Base-by-base conservation (phyloP, 1,140 invertebrate species). In the Drosophila parvula region DNA sequence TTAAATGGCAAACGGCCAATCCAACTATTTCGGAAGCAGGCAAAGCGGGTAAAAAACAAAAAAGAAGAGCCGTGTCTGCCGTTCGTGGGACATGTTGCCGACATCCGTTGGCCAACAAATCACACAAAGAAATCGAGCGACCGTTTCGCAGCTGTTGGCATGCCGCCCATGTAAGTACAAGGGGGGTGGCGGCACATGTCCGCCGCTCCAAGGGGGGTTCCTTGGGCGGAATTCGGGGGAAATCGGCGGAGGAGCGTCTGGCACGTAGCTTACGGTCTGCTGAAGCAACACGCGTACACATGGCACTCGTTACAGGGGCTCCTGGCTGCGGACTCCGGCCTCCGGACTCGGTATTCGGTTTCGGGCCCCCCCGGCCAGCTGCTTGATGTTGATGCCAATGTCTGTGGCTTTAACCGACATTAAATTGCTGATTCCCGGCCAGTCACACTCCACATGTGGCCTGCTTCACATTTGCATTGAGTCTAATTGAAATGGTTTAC, bases 61-160 rank as follows among this genome's bases (percentile, higher is more conserved):
- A 18, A 36, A 12, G 22, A 12, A 51, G 22, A 43, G 16, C 78
- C 69, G 58, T 86, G 82, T 82, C 79, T 62, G 71, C 67, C 51
- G 58, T 64, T 79, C 59, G 71, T 64, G 74, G 69, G 65, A 79
- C 82, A 81, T 81, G 81, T 78, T 55, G 63, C 71, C 57, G 75
- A 82, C 79, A 86, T 86, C 83, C 83, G 83, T 83, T 88, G 65
- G 60, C 62, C 79, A 83, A 71, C 74, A 81, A 85, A 85, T 83
- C 63, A 65, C 77, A 69, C 57, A 79, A 68, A 67, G 63, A 47
- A 74, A 69, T 47, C 63, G 16, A 50, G 50, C 55, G 59, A 70
- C 43, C 44, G 74, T 67, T 71, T 59, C 38, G 16, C 56, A 79
- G 75, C 71, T 68, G 78, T 53, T 51, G 78, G 78, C 56, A 63